Evolutionary conservation across 30 jellyfish, hydroid and myxozoan species (phyloP).

Genomic region (Catostylus mosaicus): DNA sequence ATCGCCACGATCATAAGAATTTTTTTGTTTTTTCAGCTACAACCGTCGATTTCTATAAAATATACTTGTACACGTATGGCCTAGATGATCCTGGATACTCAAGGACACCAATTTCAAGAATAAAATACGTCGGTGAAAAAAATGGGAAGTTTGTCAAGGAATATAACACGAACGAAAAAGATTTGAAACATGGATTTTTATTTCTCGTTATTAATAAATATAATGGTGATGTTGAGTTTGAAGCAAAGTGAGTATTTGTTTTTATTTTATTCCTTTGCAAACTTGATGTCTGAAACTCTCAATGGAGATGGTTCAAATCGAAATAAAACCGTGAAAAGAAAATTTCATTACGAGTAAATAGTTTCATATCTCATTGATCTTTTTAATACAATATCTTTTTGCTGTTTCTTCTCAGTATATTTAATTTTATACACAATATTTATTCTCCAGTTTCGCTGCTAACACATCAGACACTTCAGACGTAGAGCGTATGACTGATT

Average conservation of each 20-base stretch:
- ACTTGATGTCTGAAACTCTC: too few species aligned
- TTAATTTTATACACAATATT: too few species aligned
- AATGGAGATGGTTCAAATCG: too few species aligned
- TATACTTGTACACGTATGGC: background rate
- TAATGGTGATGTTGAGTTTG: conserved; percentile 24
- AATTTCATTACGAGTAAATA: too few species aligned
- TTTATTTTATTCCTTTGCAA: background rate
- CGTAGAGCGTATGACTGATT: background rate
- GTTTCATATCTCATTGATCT: too few species aligned
- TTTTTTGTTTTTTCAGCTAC: background rate
- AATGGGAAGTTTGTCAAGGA: background rate
- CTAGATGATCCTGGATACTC: background rate
- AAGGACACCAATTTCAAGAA: background rate
- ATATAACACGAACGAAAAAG: conserved; percentile 1
- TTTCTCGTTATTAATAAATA: conserved; percentile 7
- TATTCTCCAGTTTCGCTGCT: conserved; percentile 12
- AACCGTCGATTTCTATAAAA: background rate
- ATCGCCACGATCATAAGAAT: too few species aligned
- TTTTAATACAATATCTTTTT: too few species aligned
- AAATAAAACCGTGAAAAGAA: too few species aligned
- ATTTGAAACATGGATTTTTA: conserved; percentile 9
- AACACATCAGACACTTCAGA: background rate
- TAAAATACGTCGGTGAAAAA: background rate
- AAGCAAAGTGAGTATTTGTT: conserved; percentile 2
- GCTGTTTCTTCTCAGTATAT: too few species aligned